Evolutionary conservation across 2,797 vertebrate genomes (phyloP).

Genomic region (Pseudomugil gertrudae): DNA sequence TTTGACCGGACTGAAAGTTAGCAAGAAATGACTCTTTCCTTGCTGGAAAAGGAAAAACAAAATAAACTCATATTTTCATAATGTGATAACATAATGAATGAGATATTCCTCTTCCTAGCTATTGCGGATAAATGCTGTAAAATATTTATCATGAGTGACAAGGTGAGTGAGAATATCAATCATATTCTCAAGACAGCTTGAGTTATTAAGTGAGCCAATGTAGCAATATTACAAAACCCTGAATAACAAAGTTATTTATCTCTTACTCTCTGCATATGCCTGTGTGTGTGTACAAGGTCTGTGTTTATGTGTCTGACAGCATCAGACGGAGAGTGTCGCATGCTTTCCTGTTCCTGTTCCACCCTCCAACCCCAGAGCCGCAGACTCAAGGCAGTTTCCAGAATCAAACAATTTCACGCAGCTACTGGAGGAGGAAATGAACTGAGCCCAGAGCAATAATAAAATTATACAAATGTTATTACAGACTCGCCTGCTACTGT

Average conservation of each 20-base stretch:
- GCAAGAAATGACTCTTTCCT: slow-evolving; percentile 33
- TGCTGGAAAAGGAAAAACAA: slow-evolving; percentile 48
- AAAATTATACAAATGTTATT: slow-evolving; percentile 99
- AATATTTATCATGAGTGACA: slow-evolving; percentile 81
- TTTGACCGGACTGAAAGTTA: slow-evolving; percentile 44
- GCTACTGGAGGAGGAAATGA: slow-evolving; percentile 99
- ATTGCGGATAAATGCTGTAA: slow-evolving; percentile 56
- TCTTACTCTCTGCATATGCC: slow-evolving; percentile 35
- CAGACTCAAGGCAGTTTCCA: slow-evolving; percentile 95
- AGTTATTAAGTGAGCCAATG: slow-evolving; percentile 82
- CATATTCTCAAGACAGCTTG: slow-evolving; percentile 75
- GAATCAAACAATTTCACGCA: slow-evolving; percentile 99
- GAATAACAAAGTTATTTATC: slow-evolving; percentile 82
- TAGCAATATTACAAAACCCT: slow-evolving; percentile 78
- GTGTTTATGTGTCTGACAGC: slow-evolving; percentile 75
- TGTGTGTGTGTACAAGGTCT: slow-evolving; percentile 15
- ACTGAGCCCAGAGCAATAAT: slow-evolving; percentile 99
- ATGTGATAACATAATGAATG: slow-evolving; percentile 70
- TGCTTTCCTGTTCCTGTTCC: slow-evolving; percentile 89
- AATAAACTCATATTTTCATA: slow-evolving; percentile 60
- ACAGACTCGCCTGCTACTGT: slow-evolving; percentile 99
- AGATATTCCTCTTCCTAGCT: slow-evolving; percentile 59
- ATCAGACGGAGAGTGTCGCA: slow-evolving; percentile 78
- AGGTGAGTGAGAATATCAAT: slow-evolving; percentile 82
- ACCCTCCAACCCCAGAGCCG: slow-evolving; percentile 89